These are phyloP conservation scores for Aricia agestis DNA, from an alignment of 1,140 invertebrate genomes.

Conservation along the genomic window DNA sequence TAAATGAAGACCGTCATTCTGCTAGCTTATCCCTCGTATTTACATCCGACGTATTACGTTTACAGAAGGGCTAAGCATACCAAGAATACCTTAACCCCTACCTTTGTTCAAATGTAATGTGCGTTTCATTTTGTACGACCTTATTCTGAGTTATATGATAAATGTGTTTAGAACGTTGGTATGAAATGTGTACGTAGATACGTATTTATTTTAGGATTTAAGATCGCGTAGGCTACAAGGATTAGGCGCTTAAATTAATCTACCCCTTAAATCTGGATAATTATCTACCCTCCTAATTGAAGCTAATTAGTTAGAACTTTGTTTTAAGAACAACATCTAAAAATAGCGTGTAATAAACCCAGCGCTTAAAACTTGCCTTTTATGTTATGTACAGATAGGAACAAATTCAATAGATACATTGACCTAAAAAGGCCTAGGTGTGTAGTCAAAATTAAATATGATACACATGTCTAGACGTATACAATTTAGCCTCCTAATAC, in stretches of 20 bases:
- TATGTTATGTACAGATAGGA: too few relatives aligned
- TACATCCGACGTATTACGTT: conserved; percentile 28
- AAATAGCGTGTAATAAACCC: too few relatives aligned
- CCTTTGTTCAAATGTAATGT: conserved; percentile 5
- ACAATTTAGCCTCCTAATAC: not conserved
- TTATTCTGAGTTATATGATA: not conserved
- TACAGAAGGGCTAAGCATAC: conserved; percentile 12
- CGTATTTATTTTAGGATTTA: not conserved
- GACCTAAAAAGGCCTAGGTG: not conserved
- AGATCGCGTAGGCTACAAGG: not conserved
- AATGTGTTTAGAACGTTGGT: not conserved
- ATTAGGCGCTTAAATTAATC: not conserved
- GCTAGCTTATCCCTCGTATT: conserved; percentile 32
- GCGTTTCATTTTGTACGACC: not conserved
- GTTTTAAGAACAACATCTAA: too few relatives aligned
- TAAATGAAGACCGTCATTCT: conserved; percentile 31
- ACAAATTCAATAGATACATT: not conserved
- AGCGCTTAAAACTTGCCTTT: too few relatives aligned
- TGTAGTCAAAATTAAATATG: not conserved
- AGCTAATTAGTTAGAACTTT: not conserved
- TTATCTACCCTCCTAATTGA: not conserved
- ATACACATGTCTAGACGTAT: not conserved
- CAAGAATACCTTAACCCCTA: conserved; percentile 11
- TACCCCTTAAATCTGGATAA: not conserved
- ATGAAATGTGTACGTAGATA: not conserved